Evolutionary conservation across 2,797 vertebrate species (phyloP).

Genomic region (Pseudochromis fuscus): DNA sequence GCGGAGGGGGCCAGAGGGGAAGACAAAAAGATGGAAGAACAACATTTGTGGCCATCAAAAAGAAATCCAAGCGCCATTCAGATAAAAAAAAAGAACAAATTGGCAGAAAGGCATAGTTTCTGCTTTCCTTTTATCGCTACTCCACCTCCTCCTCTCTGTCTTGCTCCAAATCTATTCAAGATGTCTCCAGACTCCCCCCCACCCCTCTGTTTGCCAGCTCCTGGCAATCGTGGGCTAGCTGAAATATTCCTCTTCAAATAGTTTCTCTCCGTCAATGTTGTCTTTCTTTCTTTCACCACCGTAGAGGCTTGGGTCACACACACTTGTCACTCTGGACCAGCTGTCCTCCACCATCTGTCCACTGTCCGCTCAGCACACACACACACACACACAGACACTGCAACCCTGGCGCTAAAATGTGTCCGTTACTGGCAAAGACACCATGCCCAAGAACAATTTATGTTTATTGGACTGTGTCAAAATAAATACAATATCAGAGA

Average conservation of each 20-base stretch:
- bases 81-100: slow-evolving; percentile 68
- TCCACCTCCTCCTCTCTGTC: slow-evolving; percentile 62
- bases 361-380: slow-evolving; percentile 66
- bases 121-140: slow-evolving; percentile 69
- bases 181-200: slow-evolving; percentile 62
- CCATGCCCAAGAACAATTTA: slow-evolving; percentile 56
- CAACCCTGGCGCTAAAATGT: slow-evolving; percentile 53
- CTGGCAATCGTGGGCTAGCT: slow-evolving; percentile 75
- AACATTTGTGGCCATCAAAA: slow-evolving; percentile 70
- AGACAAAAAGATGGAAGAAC: slow-evolving; percentile 66
- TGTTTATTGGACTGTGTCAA: slow-evolving; percentile 74
- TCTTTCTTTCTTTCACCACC: slow-evolving; percentile 87
- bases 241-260: slow-evolving; percentile 89
- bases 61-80: slow-evolving; percentile 64
- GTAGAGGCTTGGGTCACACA: slow-evolving; percentile 82
- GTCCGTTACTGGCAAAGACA: slow-evolving; percentile 64
- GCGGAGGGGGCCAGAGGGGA: slow-evolving; percentile 22
- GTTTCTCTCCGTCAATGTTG: slow-evolving; percentile 87
- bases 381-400: slow-evolving; percentile 39
- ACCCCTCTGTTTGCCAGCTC: slow-evolving; percentile 77
- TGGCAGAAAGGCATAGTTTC: slow-evolving; percentile 73
- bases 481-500: slow-evolving; percentile 72
- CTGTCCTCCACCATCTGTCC: slow-evolving; percentile 87
- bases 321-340: slow-evolving; percentile 86
- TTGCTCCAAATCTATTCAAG: slow-evolving; percentile 79